Evolutionary conservation across 2,113 vertebrate genomes (phyloP).

Genomic region (Chrysemys picta): DNA sequence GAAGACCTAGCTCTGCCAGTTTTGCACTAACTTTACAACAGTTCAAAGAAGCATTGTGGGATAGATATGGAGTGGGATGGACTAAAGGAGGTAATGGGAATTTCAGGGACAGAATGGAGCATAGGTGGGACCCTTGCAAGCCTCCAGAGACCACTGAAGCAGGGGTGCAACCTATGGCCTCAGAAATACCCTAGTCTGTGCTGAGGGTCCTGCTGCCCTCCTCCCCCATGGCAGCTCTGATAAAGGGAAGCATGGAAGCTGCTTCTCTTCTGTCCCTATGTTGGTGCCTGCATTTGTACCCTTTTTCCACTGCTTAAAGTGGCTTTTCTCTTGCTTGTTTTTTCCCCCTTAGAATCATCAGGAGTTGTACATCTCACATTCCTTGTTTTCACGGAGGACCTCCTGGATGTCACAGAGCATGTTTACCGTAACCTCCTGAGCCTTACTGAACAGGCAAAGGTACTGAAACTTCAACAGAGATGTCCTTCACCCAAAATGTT

Average conservation of each 20-base stretch:
- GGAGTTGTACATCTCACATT: not conserved
- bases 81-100: not conserved
- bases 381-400: not conserved
- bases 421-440: not conserved
- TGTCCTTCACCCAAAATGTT: not conserved
- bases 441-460: not conserved
- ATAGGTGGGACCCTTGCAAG: not conserved
- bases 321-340: not conserved
- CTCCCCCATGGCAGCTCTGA: not conserved
- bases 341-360: not conserved
- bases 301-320: not conserved
- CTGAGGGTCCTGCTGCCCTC: not conserved
- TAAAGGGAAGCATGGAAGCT: not conserved
- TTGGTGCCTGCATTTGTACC: not conserved
- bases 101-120: not conserved
- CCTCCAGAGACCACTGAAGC: not conserved
- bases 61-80: not conserved
- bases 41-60: not conserved
- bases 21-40: not conserved
- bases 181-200: not conserved
- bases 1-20: not conserved
- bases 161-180: not conserved
- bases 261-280: not conserved
- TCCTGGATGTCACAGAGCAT: not conserved
- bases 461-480: not conserved